Evolutionary conservation across 2,113 vertebrate genomes (phyloP).

Genomic region (Dromaius novaehollandiae): DNA sequence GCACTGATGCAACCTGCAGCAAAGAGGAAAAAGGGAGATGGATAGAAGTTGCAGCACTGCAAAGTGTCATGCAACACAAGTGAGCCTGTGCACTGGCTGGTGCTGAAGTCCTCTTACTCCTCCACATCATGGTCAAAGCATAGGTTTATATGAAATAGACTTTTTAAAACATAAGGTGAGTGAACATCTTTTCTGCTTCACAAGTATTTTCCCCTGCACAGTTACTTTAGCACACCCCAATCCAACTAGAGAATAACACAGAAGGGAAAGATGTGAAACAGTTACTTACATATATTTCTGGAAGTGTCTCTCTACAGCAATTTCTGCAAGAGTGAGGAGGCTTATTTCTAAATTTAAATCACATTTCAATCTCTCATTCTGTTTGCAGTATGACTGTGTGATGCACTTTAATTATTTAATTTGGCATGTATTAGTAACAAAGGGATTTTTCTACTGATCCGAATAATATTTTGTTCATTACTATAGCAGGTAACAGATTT

Average conservation of each 20-base stretch:
- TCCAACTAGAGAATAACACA: neutral
- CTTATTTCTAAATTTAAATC: neutral
- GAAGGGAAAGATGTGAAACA: neutral
- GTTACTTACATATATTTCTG: neutral
- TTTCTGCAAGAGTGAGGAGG: neutral
- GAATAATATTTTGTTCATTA: constrained; percentile 6
- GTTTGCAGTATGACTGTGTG: neutral
- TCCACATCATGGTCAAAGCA: accelerated
- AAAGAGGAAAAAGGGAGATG: neutral
- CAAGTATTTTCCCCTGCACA: neutral
- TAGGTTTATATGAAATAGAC: neutral
- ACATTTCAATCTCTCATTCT: neutral
- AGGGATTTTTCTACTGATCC: neutral
- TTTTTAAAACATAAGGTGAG: neutral
- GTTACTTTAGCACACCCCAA: neutral
- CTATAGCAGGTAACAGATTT: neutral
- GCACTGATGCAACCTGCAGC: neutral
- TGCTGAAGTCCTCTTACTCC: neutral
- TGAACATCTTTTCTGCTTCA: accelerated
- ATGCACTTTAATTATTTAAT: constrained; percentile 55
- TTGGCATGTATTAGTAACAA: neutral
- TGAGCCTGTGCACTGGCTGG: neutral
- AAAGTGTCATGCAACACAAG: accelerated
- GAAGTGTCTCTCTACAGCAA: neutral
- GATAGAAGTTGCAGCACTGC: neutral